phyloP scores from a whole-genome alignment of 2,113 vertebrate species.

The Brachyhypopomus occidentalis region DNA sequence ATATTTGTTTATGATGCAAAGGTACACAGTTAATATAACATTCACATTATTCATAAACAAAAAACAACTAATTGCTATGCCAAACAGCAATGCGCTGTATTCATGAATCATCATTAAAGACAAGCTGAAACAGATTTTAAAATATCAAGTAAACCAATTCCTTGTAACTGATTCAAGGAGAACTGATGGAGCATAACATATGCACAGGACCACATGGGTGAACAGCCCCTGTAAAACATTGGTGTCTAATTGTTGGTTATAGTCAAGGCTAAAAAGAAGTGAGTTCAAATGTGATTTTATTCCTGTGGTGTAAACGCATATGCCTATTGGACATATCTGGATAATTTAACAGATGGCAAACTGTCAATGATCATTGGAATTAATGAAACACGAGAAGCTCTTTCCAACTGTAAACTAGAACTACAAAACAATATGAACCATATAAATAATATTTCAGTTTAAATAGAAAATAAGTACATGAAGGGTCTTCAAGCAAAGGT shows the following conservation, averaged over 20 bases:
- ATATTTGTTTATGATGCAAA: neutral
- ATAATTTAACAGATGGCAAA: constrained; percentile 50
- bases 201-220: neutral
- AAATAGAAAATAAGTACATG: neutral
- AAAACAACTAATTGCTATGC: neutral
- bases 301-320: constrained; percentile 11
- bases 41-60: neutral
- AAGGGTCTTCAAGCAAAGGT: neutral
- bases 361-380: constrained; percentile 54
- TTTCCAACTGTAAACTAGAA: neutral
- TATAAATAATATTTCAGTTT: neutral
- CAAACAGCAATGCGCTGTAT: neutral
- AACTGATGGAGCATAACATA: neutral
- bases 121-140: neutral
- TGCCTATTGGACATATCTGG: constrained; percentile 35
- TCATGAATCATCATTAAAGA: neutral
- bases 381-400: constrained; percentile 47
- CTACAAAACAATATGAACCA: neutral
- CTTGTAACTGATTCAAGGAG: neutral
- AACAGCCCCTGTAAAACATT: neutral
- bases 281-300: neutral
- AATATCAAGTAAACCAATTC: too few relatives aligned
- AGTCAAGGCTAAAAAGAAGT: constrained; percentile 4
- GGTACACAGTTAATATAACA: neutral
- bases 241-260: constrained; percentile 24